Conservation (phyloP, 2,113 vertebrate genomes). For the Empidonax traillii region DNA sequence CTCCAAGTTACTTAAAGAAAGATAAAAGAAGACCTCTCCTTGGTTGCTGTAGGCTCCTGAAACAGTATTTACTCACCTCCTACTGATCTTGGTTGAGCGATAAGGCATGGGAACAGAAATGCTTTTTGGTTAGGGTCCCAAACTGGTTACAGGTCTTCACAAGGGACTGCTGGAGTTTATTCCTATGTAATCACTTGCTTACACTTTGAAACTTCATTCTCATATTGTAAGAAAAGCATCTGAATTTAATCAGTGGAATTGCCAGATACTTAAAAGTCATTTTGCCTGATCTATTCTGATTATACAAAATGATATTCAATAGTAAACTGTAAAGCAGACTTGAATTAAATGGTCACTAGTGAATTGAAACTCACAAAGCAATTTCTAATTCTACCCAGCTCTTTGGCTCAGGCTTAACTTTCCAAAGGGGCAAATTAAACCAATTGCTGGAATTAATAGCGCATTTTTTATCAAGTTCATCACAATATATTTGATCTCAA, state of each 20-base stretch:
- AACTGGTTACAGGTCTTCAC: background rate
- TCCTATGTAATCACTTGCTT: background rate
- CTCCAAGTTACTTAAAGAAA: background rate
- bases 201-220: constrained; percentile 40
- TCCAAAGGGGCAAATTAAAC: constrained; percentile 1
- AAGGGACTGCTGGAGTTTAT: background rate
- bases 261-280: background rate
- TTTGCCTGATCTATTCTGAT: constrained; percentile 18
- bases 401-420: background rate
- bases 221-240: background rate
- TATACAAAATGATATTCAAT: constrained; percentile 19
- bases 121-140: background rate
- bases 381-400: constrained; percentile 2
- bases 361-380: background rate
- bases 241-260: constrained; percentile 49
- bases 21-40: background rate
- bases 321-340: constrained; percentile 12
- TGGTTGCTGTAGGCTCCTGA: background rate
- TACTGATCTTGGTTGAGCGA: background rate
- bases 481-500: background rate
- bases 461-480: constrained; percentile 7
- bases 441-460: background rate
- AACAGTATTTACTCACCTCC: constrained; percentile 13
- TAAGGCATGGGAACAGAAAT: background rate
- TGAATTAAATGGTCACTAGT: constrained; percentile 37